A percentile compares a stretch with the other conserved stretches of the same genome.
Conservation (phyloP, 1,140 invertebrate species). For the Triops longicaudatus region DNA sequence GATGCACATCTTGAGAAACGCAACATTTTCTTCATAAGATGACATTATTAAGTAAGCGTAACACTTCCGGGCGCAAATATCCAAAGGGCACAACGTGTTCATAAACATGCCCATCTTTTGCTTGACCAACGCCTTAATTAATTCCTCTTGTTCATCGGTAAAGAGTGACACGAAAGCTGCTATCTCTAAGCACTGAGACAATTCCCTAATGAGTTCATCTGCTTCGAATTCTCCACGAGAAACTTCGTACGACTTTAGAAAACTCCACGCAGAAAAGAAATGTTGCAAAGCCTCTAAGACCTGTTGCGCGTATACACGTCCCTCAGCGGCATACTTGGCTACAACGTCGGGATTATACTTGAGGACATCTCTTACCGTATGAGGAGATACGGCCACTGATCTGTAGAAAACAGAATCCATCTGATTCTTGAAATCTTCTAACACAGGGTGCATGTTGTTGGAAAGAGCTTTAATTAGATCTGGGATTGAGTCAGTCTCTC, state of each 20-base stretch:
- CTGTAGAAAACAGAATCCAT: not conserved
- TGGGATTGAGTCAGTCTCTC: no score
- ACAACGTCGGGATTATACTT: not conserved
- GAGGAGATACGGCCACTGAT: not conserved
- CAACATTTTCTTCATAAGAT: not conserved
- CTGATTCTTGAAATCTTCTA: not conserved
- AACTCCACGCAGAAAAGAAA: not conserved
- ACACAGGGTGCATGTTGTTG: not conserved
- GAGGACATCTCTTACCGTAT: not conserved
- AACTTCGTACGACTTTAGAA: not conserved
- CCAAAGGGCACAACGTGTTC: not conserved
- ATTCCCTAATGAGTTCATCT: not conserved
- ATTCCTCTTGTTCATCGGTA: not conserved
- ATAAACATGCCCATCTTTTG: not conserved
- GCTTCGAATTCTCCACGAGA: not conserved
- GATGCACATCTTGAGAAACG: not conserved
- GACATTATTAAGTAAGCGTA: not conserved
- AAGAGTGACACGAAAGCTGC: not conserved
- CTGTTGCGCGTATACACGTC: not conserved
- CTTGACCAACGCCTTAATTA: not conserved
- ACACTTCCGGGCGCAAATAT: not conserved
- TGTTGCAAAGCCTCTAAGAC: not conserved
- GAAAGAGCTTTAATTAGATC: not conserved
- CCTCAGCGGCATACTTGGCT: not conserved
- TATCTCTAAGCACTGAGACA: not conserved